Base-by-base conservation (phyloP, 1,140 invertebrate genomes). In the Ceratosolen solmsi region DNA sequence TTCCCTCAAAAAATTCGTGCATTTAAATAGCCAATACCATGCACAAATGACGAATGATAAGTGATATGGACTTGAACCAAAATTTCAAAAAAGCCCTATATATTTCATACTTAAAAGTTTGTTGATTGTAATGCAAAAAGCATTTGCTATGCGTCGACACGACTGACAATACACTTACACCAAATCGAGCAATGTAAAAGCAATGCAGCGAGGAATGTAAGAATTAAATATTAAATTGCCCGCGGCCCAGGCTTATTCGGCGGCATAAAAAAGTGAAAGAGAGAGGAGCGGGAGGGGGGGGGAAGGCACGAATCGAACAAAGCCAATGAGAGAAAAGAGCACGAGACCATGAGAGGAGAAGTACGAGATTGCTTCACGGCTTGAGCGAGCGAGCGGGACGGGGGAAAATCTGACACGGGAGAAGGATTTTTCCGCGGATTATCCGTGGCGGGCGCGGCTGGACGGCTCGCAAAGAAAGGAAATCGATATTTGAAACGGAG, bases 401-500 rank as follows among this genome's bases (percentile, higher is more conserved):
- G 13, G 46, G 36, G 68, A 60, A 78, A 82, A 82, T 82, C 80
- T 78, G 74, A 72, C 74, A 38, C 65, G 65, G 56, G 74, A 76
- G 72, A 74, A 74, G 80, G 60, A 76, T 82, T 80, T 82, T 71
- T 51, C 60, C 80, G 80, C 68, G 80, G 68, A 82, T 82, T 58
- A 76, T 76, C 73, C 73, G 38, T 7, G n/a, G 27, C 51, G 38
- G 33, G 22, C 77, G 33, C 7, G 20, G 0, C 22, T 13, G 51
- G 0, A n/a, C 20, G 3, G 1, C 27, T 33, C 46, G 51, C 49
- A 63, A 82, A 76, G 80, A 82, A 82, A 72, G 80, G 56, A 77
- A 82, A 82, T 82, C 80, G 74, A 82, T 80, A 80, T 80, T 74
- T 54, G 79, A 80, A 75, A 73, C 79, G 71, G 13, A 68, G 79